phyloP scores from a whole-genome alignment of 2,888 invertebrate genomes.

The Himalopsyche anomala region DNA sequence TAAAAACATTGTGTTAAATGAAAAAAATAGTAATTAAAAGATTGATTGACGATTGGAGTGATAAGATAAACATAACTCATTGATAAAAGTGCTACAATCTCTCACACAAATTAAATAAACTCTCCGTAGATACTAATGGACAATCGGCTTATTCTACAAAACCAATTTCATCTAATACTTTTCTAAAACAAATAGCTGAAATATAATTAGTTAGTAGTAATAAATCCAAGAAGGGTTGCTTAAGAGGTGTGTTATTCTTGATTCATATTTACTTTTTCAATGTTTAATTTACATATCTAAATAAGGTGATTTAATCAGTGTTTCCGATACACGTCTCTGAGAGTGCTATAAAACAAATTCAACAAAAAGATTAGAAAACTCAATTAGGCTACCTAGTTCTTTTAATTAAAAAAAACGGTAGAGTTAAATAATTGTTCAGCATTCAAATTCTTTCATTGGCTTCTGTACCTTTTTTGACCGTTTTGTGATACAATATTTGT shows the following conservation, averaged over 20 bases:
- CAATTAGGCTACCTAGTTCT: conserved; percentile 17
- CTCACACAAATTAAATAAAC: conserved; percentile 3
- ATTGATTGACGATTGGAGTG: background rate
- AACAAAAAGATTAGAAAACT: conserved; percentile 9
- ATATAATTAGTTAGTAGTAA: background rate
- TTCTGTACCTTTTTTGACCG: no score
- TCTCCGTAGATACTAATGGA: background rate
- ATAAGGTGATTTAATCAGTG: conserved; percentile 42
- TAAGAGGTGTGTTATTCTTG: conserved; percentile 5
- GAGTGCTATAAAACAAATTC: background rate
- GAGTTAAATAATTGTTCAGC: no score
- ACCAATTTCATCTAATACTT: background rate
- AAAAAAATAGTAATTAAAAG: conserved; percentile 24
- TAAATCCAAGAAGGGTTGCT: background rate
- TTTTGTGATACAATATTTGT: no score
- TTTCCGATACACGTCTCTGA: conserved; percentile 21
- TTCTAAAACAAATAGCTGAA: conserved; percentile 13
- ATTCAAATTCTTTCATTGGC: no score
- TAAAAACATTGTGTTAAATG: background rate
- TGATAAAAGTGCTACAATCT: background rate
- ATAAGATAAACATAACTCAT: conserved; percentile 16
- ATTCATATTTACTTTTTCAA: background rate
- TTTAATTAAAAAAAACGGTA: background rate
- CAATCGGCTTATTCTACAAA: background rate
- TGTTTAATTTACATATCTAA: conserved; percentile 44